These are phyloP conservation scores for Zaprionus tsacasi DNA, from an alignment of 1,140 invertebrate species.

Conservation along the genomic window DNA sequence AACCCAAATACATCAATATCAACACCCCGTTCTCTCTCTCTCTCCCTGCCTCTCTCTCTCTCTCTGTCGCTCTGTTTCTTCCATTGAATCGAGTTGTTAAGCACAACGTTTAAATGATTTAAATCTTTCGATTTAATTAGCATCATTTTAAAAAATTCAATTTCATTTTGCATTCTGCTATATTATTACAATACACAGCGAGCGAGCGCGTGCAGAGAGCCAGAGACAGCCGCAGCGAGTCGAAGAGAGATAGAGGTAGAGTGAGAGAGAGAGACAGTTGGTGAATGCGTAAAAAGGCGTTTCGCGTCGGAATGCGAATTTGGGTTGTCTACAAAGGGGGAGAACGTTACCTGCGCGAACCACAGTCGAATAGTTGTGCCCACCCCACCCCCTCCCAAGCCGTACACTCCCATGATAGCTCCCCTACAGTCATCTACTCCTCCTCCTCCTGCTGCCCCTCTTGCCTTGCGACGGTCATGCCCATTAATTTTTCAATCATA, in stretches of 20 bases:
- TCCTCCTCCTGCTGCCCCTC: neutral
- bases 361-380: slow-evolving; percentile 37
- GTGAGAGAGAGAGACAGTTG: neutral
- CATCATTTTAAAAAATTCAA: slow-evolving; percentile 77
- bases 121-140: slow-evolving; percentile 78
- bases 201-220: neutral
- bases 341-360: slow-evolving; percentile 31
- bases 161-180: slow-evolving; percentile 65
- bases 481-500: slow-evolving; percentile 80
- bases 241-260: no score
- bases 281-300: slow-evolving; percentile 35
- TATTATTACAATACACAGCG: slow-evolving; percentile 63
- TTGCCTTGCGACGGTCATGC: slow-evolving; percentile 33
- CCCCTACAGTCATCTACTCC: neutral
- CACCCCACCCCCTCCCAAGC: neutral
- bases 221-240: neutral
- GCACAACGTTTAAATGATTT: slow-evolving; percentile 54
- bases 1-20: neutral
- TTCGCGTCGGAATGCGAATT: slow-evolving; percentile 14
- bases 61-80: neutral
- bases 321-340: neutral
- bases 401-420: neutral
- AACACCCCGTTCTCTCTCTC: neutral
- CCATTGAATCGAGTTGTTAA: slow-evolving; percentile 26
- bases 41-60: neutral